Evolutionary conservation across 2,797 vertebrate species (phyloP).

Genomic region (Oreochromis mossambicus): DNA sequence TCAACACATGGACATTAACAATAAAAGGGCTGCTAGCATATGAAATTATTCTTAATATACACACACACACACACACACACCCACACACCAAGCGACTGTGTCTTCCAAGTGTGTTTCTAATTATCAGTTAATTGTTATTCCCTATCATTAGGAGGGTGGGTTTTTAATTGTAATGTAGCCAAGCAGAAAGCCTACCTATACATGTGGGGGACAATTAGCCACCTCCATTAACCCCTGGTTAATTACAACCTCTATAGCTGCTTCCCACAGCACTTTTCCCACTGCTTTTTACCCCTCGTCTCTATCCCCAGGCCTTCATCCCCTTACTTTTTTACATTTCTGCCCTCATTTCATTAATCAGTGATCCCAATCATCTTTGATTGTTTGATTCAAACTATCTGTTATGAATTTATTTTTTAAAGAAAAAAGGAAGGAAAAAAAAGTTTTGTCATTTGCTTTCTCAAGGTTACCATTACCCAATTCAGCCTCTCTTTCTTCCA

Average conservation of each 20-base stretch:
- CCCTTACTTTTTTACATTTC: conserved; percentile 32
- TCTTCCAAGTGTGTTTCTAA: conserved; percentile 72
- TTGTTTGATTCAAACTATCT: conserved; percentile 46
- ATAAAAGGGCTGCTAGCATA: conserved; percentile 57
- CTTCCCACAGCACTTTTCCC: conserved; percentile 70
- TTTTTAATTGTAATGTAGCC: conserved; percentile 83
- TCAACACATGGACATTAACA: conserved; percentile 56
- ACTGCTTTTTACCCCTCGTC: conserved; percentile 55
- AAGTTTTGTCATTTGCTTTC: conserved; percentile 18
- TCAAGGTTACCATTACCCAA: conserved; percentile 39
- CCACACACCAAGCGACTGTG: conserved; percentile 41
- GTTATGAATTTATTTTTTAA: background rate
- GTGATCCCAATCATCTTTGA: conserved; percentile 23
- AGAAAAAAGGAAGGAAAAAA: background rate
- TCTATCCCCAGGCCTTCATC: conserved; percentile 64
- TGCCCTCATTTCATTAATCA: conserved; percentile 57
- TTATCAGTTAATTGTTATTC: conserved; percentile 80
- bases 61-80: conserved; percentile 11
- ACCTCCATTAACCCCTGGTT: conserved; percentile 84
- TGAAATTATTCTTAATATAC: conserved; percentile 55
- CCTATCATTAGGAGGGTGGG: conserved; percentile 73
- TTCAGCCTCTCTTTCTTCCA: background rate
- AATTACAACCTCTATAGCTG: conserved; percentile 77
- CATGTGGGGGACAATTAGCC: conserved; percentile 80
- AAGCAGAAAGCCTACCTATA: conserved; percentile 82